Base-by-base conservation (phyloP, 2,113 vertebrate genomes). In the Pholis gunnellus region DNA sequence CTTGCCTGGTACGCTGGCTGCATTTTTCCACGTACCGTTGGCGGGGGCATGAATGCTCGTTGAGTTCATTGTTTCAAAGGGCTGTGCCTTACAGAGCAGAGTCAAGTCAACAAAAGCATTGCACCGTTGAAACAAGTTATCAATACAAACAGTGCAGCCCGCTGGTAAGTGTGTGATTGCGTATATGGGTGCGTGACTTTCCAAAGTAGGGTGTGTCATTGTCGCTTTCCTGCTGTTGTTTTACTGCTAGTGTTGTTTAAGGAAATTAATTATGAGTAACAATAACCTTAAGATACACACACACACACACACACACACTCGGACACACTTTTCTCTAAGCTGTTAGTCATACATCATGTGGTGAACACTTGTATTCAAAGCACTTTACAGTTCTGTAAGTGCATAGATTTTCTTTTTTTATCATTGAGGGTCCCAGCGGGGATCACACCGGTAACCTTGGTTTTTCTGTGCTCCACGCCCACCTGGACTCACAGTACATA, bases 211-310 rank as follows among this genome's bases (percentile, higher is more conserved):
- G 93, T 1, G 93, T 92, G 84, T 83, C 89, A 36, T 46, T 75
- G 76, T 77, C 79, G 83, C 87, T 91, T 94, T 94, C 93, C 93
- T 94, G 93, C 91, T 94, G 90, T 94, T 92, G 90, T 94, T 93
- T 84, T 87, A 92, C 85, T 75, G 77, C 86, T 90, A 15, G 20
- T 82, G 83, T 86, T 92, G 90, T 91, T 89, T 68, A 83, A 89
- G 88, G 87, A 93, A 91, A 92, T 90, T 85, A 82, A 68, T 75
- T 86, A 64, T 69, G 52, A 61, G 65, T 34, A 78, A 91, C 84
- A 92, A 83, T 90, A 88, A 82, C 78, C 54, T 85, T 27, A 84
- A 79, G 88, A 74, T 56, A 84, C 70, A 78, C 60, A 61, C 44
- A 70, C 66, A 48, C 78, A 78, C 78, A 70, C 18, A 77, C 63